A percentile compares a stretch with the other conserved stretches of the same genome.
Evolutionary conservation across 64 coral and sea anemone genomes (phyloP).

Genomic region (Porites australiensis): DNA sequence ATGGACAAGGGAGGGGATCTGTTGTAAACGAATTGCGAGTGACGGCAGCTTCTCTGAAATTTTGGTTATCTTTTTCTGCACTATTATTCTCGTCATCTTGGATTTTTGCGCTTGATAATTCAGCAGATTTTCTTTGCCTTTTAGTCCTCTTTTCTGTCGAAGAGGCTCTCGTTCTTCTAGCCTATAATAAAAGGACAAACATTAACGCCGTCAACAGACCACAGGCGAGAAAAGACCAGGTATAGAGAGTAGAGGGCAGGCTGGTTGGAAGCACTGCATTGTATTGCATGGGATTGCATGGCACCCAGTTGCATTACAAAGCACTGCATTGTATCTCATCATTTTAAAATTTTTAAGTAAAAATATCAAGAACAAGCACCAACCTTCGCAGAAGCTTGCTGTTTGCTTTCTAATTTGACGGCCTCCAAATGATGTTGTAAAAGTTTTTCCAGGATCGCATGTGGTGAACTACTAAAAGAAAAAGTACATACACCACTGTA

Average conservation of each 20-base stretch:
- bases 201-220: background rate
- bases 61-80: background rate
- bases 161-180: background rate
- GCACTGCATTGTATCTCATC: no score
- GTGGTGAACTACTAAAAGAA: background rate
- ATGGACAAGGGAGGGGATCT: background rate
- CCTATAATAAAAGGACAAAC: background rate
- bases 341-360: no score
- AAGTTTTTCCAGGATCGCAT: background rate
- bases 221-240: no score
- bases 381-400: conserved; percentile 5
- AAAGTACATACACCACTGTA: background rate
- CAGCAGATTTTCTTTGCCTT: background rate
- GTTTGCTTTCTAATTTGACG: background rate
- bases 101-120: background rate
- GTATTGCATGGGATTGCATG: no score
- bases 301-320: no score
- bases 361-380: background rate
- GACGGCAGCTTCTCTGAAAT: background rate
- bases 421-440: conserved; percentile 10
- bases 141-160: conserved; percentile 13
- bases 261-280: no score
- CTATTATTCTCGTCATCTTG: background rate
- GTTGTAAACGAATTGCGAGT: background rate
- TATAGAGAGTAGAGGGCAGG: no score